Conservation (phyloP, 2,113 vertebrate species). For the Solea solea region DNA sequence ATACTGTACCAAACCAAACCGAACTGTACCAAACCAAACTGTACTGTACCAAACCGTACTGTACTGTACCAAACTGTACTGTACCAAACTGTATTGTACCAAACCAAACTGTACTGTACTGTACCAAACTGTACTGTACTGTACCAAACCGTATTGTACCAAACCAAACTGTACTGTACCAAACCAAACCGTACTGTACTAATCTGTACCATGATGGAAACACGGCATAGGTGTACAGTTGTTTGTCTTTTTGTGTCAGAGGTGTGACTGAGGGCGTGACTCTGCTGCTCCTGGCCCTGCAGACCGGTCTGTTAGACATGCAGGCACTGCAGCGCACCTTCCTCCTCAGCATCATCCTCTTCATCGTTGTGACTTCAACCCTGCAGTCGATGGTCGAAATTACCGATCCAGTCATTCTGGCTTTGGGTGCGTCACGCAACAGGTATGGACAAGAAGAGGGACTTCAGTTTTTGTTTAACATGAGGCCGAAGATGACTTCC, state of each 20-base stretch:
- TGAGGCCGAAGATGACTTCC: neutral
- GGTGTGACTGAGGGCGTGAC: slow-evolving; percentile 89
- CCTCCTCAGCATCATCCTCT: slow-evolving; percentile 92
- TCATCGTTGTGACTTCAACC: slow-evolving; percentile 89
- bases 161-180: too few species aligned
- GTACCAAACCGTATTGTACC: too few species aligned
- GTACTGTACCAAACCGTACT: too few species aligned
- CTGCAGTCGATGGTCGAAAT: slow-evolving; percentile 91
- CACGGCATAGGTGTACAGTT: neutral
- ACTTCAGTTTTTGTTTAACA: neutral
- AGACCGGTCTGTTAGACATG: slow-evolving; percentile 89
- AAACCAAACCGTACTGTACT: too few species aligned
- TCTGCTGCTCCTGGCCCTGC: slow-evolving; percentile 87
- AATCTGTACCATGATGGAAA: too few species aligned
- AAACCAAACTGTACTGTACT: too few species aligned
- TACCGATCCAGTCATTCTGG: slow-evolving; percentile 85
- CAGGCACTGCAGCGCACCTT: slow-evolving; percentile 87
- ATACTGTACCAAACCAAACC: too few species aligned
- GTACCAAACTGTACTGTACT: too few species aligned
- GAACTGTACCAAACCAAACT: too few species aligned
- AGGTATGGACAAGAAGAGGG: slow-evolving; percentile 65
- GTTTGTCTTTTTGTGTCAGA: slow-evolving; percentile 58
- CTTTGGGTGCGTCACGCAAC: slow-evolving; percentile 86
- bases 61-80: too few species aligned
- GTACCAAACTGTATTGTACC: too few species aligned